Base-by-base conservation (phyloP, 2,797 vertebrate species). In the Tarsius wallacei region DNA sequence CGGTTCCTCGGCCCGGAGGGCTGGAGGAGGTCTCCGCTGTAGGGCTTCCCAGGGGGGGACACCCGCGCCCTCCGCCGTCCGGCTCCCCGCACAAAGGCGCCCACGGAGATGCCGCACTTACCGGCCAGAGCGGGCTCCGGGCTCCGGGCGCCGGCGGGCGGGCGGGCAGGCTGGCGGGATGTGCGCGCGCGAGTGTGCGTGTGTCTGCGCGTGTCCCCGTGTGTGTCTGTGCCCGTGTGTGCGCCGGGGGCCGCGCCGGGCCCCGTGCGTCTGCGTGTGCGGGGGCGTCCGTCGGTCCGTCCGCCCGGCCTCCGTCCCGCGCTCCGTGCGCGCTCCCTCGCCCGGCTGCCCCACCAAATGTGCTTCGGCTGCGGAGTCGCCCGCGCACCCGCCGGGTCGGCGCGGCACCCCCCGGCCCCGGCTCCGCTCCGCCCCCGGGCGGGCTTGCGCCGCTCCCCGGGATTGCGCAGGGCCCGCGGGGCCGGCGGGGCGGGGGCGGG, bases 221-320 rank as follows among this genome's bases (percentile, higher is more conserved):
- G 59, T 90, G 90, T 93, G 92, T 73, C 47, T 66, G 90, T n/a
- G 90, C 68, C 90, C 22, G 87, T 82, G 86, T 76, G 59, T 57
- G 70, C 42, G 87, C 89, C 90, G n/a, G 97, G 96, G 53, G 85
- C 97, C 71, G 93, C 81, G 91, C 90, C 17, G 92, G 96, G 96
- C 94, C 94, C 92, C 49, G 95, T 92, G 96, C 96, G 98, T 97
- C 96, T 98, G 97, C 97, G 98, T 98, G 96, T 97, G 97, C 98
- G 98, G 97, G 96, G 97, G 98, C 95, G 97, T 92, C 87, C 90
- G 96, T 96, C 96, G 87, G 96, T 97, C 42, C 77, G 94, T 97
- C 96, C 24, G 95, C 95, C 93, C 31, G 95, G 84, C 49, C 91
- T 96, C 83, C 12, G 96, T 95, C 94, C 96, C 42, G 88, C 82